phyloP scores from a whole-genome alignment of 2,113 vertebrate species.

The Motacilla tschutschensis region DNA sequence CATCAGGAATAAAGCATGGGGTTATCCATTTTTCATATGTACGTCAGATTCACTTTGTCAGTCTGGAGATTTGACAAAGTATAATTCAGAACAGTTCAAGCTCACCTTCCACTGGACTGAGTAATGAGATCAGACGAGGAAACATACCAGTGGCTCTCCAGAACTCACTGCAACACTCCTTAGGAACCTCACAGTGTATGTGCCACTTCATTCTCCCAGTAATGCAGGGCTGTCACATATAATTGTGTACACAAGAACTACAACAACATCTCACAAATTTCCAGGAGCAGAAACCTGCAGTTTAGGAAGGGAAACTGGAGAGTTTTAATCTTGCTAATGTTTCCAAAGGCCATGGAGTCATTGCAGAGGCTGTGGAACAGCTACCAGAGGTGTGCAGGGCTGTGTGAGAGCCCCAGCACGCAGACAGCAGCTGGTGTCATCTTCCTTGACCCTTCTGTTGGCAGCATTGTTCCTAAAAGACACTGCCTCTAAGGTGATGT shows the following conservation, averaged over 20 bases:
- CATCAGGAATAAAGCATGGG: conserved; percentile 22
- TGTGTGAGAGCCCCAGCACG: neutral
- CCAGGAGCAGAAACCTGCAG: neutral
- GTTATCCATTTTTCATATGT: conserved; percentile 60
- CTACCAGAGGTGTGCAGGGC: neutral
- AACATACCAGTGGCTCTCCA: neutral
- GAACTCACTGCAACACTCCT: neutral
- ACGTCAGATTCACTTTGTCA: conserved; percentile 52
- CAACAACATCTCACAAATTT: neutral
- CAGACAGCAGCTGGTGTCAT: neutral
- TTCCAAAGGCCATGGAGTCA: neutral
- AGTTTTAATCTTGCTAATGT: neutral
- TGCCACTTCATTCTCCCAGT: neutral
- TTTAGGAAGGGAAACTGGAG: neutral
- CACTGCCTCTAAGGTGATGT: conserved; percentile 47
- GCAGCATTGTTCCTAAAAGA: conserved; percentile 44
- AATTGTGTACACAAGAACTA: neutral
- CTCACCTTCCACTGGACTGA: conserved; percentile 42
- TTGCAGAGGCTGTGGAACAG: neutral
- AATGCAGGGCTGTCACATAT: neutral
- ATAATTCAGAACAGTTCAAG: conserved; percentile 34
- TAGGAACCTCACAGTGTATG: neutral
- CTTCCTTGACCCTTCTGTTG: conserved; percentile 34
- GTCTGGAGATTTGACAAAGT: conserved; percentile 37
- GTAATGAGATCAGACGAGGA: conserved; percentile 27